These are phyloP conservation scores for Crocidura indochinensis DNA, from an alignment of 2,797 vertebrate genomes.

Conservation along the genomic window DNA sequence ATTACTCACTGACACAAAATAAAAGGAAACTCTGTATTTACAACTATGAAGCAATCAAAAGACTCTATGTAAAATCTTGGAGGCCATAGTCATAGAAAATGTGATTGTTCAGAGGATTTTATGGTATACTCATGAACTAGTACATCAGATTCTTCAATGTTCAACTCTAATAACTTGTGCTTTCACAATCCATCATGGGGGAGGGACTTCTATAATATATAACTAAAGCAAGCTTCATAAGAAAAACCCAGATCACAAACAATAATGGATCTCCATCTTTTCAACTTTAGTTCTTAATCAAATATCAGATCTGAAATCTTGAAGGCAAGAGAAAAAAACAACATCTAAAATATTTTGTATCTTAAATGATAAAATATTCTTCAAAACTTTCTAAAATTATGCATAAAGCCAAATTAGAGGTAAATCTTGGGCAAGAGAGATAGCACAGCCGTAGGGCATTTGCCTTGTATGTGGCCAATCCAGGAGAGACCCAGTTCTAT, in stretches of 20 bases:
- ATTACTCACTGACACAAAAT: conserved; percentile 81
- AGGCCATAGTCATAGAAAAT: conserved; percentile 79
- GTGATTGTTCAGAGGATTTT: conserved; percentile 80
- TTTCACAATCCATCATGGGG: conserved; percentile 59
- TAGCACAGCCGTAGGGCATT: too few relatives aligned
- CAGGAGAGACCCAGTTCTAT: too few relatives aligned
- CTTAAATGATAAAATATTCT: neutral
- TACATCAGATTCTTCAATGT: conserved; percentile 77
- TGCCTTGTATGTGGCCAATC: too few relatives aligned
- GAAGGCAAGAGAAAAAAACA: neutral
- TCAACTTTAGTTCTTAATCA: conserved; percentile 20
- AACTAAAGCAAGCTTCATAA: conserved; percentile 23
- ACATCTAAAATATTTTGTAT: neutral
- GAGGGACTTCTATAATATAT: conserved; percentile 55
- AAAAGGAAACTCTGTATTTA: conserved; percentile 78
- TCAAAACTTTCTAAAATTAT: neutral
- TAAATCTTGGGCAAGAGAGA: neutral
- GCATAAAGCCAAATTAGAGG: neutral
- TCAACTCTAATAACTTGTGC: conserved; percentile 70
- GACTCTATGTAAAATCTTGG: conserved; percentile 81
- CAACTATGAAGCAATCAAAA: conserved; percentile 80
- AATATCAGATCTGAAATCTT: conserved; percentile 2
- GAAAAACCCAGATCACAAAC: neutral
- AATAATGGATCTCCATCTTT: neutral
- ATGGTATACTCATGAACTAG: conserved; percentile 70